Percentiles rank a stretch among this genome's conserved stretches.
Evolutionary conservation across 2,888 invertebrate species (phyloP).

Genomic region (Operophtera brumata): DNA sequence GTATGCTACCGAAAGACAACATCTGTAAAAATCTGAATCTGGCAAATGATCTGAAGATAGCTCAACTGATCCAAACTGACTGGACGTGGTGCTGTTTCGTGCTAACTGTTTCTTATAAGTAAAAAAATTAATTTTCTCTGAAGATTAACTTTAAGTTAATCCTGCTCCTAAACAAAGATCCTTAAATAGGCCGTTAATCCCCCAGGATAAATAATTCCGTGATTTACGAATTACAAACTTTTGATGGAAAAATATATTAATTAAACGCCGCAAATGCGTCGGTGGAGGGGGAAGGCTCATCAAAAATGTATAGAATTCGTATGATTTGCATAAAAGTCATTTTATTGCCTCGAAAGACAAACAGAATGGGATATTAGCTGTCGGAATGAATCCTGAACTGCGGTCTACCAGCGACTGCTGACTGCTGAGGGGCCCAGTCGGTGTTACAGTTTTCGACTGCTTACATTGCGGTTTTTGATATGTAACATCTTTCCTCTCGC

Average conservation of each 20-base stretch:
- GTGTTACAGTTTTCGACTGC: constrained; percentile 8
- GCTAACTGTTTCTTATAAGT: no score
- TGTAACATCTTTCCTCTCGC: constrained; percentile 6
- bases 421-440: constrained; percentile 10
- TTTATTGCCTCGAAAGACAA: constrained; percentile 80
- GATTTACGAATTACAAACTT: constrained; percentile 59
- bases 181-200: constrained; percentile 28
- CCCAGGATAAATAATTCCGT: constrained; percentile 47
- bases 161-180: constrained; percentile 25
- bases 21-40: no score
- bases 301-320: constrained; percentile 81
- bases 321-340: constrained; percentile 81
- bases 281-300: constrained; percentile 61
- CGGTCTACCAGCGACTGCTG: constrained; percentile 36
- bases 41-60: no score
- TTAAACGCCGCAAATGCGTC: constrained; percentile 71
- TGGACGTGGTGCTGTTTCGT: no score
- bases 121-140: background rate
- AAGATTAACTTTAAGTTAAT: constrained; percentile 13
- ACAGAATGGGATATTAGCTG: constrained; percentile 78
- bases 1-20: no score
- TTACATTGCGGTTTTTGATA: constrained; percentile 13
- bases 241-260: constrained; percentile 77
- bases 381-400: constrained; percentile 69
- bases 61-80: no score